Base-by-base conservation (phyloP, 2,888 invertebrate species). In the Saturnia pavonia region DNA sequence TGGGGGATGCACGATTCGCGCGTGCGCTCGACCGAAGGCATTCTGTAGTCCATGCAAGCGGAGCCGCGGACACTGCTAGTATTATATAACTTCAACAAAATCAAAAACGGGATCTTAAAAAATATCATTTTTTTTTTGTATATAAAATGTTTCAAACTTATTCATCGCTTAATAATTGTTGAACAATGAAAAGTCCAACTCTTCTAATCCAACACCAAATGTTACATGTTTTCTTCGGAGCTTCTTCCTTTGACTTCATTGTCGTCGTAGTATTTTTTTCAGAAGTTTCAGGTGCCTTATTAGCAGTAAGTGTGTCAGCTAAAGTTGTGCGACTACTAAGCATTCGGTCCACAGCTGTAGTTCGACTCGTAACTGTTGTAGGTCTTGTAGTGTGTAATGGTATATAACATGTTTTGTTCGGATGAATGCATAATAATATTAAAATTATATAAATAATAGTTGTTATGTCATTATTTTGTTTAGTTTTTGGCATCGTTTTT, bases 201-300 rank as follows among this genome's bases (percentile, higher is more conserved):
- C 79, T 86, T 75, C 82, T 77, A 0, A 89, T 69, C 81, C 89
- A 85, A 70, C 90, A 91, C 80, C 85, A 89, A 57, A 90, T 85
- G 68, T 82, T 81, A 72, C 88, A 88, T 0, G 75, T 72, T 45
- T 70, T 79, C 34, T 71, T 75, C 7, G 72, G 67, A 22, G 74
- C 68, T 54, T 70, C 76, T 66, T 74, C 70, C 22, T 25, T 25
- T 40, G 45, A 40, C 22, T 51, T 67, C 43, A 6, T 27, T 19
- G 68, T 51, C 54, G 54, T 27, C 12, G 54, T 54, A 40, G 6
- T 54, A 14, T 34, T 54, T n/a, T n/a, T 40, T 54, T 69, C 45
- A 14, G 57, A 57, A 40, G 72, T 34, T 25, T 51, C 11, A 69
- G 12, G 9, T 14, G 25, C 1, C 8, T 45, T 34, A 25, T 12